phyloP scores from a whole-genome alignment of 2,888 invertebrate genomes.

The Xanthorhoe designata region DNA sequence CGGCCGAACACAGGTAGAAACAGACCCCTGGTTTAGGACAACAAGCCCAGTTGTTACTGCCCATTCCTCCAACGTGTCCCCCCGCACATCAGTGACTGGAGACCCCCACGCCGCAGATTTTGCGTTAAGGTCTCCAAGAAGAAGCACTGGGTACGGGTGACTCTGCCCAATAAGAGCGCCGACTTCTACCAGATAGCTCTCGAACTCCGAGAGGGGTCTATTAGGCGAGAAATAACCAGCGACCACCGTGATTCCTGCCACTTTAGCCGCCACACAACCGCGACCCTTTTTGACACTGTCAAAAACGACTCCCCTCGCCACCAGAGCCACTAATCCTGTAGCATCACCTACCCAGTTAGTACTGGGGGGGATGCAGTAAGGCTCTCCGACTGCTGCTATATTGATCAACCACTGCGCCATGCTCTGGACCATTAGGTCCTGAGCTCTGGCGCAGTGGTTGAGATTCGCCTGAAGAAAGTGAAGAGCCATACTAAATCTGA shows the following conservation, averaged over 20 bases:
- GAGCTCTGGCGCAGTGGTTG: too few species aligned
- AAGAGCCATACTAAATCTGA: background rate
- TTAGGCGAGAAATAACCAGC: conserved; percentile 7
- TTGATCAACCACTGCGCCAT: too few species aligned
- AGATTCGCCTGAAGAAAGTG: conserved; percentile 23
- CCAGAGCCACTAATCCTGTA: background rate
- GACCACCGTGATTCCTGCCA: background rate
- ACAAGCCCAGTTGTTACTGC: background rate
- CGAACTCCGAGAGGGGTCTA: conserved; percentile 19
- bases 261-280: background rate
- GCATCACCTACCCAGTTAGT: background rate
- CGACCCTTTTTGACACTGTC: background rate
- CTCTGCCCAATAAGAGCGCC: conserved; percentile 11
- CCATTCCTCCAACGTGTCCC: background rate
- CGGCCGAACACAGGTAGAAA: background rate
- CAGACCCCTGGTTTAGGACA: background rate
- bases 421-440: too few species aligned
- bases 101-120: conserved; percentile 11
- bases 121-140: conserved; percentile 34
- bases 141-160: conserved; percentile 10
- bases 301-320: background rate
- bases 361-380: background rate
- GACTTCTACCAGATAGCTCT: conserved; percentile 12
- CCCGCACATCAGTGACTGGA: background rate
- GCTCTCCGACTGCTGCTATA: conserved; percentile 17